Base-by-base conservation (phyloP, 2,797 vertebrate species). In the Alectoris magna region DNA sequence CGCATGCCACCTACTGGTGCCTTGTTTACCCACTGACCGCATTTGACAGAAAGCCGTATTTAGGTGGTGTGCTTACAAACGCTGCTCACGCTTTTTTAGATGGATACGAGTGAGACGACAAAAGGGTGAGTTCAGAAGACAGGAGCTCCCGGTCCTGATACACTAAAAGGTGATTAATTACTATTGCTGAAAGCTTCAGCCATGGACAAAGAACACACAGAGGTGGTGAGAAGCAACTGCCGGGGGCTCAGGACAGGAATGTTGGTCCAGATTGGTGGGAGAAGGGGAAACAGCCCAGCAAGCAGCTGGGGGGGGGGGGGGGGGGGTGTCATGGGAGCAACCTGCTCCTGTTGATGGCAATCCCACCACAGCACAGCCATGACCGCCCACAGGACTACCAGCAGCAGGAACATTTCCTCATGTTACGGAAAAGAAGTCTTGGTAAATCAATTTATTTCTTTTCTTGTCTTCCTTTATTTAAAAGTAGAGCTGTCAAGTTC, bases 1-100 rank as follows among this genome's bases (percentile, higher is more conserved):
- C 6, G 24, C 94, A 89, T 95, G 95, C 93, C 95, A 96, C 87
- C 96, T 96, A 86, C 96, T 95, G 95, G 95, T 89, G 73, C 73
- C 82, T 92, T 63, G 72, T 23, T 89, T 92, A 67, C 41, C 70
- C 85, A 43, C 79, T 68, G 51, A 39, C 10, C 23, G 10, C 29
- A 16, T 72, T 76, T 72, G 39, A 41, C 0, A 70, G 43, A 86
- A 41, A 84, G 36, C 11, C 43, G 55, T 13, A 6, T 2, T 13
- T 4, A 49, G 1, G 2, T 4, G 11, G 9, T 5, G 2, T 4
- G 7, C 48, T 84, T 56, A 23, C 4, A 13, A 36, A 23, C 1
- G 23, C 3, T 1, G 4, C 14, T 92, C 46, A 69, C 11, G 56
- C 7, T 1, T 24, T 38, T 69, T 73, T 58, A 34, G 39, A 62